Conservation (phyloP, 2,888 invertebrate genomes). For the Crocallis elinguaria region DNA sequence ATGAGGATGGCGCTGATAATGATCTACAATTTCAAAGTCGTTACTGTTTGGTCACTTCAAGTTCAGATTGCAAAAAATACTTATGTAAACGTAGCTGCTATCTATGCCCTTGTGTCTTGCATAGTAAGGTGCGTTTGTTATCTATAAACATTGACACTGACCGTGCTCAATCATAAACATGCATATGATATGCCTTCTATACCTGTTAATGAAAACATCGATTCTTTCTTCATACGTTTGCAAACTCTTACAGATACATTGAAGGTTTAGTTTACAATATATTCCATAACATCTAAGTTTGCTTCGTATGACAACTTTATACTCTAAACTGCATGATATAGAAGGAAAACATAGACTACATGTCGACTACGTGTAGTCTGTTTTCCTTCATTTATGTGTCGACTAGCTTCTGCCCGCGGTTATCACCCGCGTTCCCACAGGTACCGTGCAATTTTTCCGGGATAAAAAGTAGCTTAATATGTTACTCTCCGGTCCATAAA, state of each 20-base stretch:
- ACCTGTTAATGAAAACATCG: conserved; percentile 17
- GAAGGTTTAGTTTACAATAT: conserved; percentile 62
- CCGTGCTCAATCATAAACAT: conserved; percentile 40
- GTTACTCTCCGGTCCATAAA: too few relatives aligned
- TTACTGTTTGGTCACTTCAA: conserved; percentile 38
- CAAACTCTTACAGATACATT: conserved; percentile 46
- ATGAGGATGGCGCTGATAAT: conserved; percentile 21
- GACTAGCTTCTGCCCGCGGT: too few relatives aligned
- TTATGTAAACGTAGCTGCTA: conserved; percentile 21
- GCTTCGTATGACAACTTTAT: conserved; percentile 49
- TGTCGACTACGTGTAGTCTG: too few relatives aligned
- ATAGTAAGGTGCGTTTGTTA: conserved; percentile 39
- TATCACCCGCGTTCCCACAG: too few relatives aligned
- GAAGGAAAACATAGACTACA: conserved; percentile 62
- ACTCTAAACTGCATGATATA: conserved; percentile 55
- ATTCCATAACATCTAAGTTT: conserved; percentile 57
- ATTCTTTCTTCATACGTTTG: conserved; percentile 19
- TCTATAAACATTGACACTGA: conserved; percentile 65
- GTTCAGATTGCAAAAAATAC: conserved; percentile 41
- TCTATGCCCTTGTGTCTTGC: conserved; percentile 53
- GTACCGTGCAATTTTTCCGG: too few relatives aligned
- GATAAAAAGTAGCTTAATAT: too few relatives aligned
- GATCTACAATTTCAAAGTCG: conserved; percentile 37
- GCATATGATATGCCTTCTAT: conserved; percentile 35
- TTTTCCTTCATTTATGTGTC: too few relatives aligned